Evolutionary conservation across 2,797 vertebrate species (phyloP).

Genomic region (Gallinago nigripennis): DNA sequence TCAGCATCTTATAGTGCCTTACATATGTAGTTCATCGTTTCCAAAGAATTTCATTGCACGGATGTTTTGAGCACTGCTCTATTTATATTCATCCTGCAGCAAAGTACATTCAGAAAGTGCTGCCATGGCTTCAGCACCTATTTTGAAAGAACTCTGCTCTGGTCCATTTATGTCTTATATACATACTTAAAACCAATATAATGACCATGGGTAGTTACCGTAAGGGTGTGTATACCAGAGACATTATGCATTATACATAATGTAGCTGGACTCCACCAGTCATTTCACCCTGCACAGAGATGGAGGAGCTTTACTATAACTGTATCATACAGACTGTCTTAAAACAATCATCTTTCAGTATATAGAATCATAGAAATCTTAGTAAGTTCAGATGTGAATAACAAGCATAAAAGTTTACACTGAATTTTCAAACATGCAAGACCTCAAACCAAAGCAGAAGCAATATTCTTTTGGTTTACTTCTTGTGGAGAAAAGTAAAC

Average conservation of each 20-base stretch:
- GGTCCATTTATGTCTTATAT: background rate
- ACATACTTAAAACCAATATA: background rate
- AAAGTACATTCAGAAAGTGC: constrained; percentile 32
- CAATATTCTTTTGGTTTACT: background rate
- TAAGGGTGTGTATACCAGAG: background rate
- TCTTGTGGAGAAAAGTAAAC: background rate
- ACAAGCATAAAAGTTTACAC: background rate
- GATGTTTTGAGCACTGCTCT: constrained; percentile 42
- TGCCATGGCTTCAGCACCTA: constrained; percentile 7
- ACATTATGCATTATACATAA: background rate
- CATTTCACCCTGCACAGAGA: background rate
- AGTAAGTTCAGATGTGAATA: background rate
- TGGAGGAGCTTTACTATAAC: background rate
- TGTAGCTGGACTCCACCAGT: background rate
- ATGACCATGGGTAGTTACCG: background rate
- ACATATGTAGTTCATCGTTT: constrained; percentile 11
- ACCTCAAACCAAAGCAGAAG: background rate
- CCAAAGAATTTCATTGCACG: constrained; percentile 5
- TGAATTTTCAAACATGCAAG: background rate
- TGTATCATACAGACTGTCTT: background rate
- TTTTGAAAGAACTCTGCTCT: constrained; percentile 36
- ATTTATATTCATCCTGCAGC: constrained; percentile 43
- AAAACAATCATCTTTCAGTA: background rate
- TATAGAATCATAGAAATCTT: background rate
- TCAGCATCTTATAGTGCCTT: background rate